Evolutionary conservation across 2,888 invertebrate species (phyloP).

Genomic region (Amphipyra tragopoginis): DNA sequence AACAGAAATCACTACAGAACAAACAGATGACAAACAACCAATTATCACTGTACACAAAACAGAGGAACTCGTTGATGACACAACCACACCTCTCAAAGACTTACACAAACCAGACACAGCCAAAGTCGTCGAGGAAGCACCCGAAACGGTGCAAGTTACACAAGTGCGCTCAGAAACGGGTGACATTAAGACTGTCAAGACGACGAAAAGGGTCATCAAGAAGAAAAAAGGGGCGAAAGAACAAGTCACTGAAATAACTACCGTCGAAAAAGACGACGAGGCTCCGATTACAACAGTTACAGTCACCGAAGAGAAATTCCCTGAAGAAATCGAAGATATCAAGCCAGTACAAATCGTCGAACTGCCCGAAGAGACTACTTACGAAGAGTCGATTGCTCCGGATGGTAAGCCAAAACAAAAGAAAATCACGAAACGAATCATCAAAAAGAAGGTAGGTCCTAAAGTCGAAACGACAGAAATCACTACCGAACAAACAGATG

Average conservation of each 20-base stretch:
- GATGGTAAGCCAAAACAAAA: neutral
- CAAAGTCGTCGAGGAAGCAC: neutral
- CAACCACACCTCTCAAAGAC: neutral
- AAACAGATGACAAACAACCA: neutral
- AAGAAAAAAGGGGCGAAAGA: neutral
- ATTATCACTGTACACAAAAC: neutral
- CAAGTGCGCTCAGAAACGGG: neutral
- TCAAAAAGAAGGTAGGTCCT: neutral
- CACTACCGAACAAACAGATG: neutral
- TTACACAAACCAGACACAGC: neutral
- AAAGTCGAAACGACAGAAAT: neutral
- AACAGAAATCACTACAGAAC: neutral
- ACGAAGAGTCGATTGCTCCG: neutral
- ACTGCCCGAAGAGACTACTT: neutral
- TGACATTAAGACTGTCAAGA: neutral
- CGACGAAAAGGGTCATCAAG: neutral
- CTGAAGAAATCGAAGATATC: neutral
- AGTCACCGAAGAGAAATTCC: neutral
- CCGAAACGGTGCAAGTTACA: neutral
- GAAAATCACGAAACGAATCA: neutral
- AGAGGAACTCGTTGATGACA: neutral
- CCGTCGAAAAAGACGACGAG: neutral
- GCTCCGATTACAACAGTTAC: neutral
- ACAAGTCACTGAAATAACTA: neutral
- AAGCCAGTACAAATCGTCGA: neutral